Conservation (phyloP, 2,888 invertebrate genomes). For the Lithophane semibrunnea region DNA sequence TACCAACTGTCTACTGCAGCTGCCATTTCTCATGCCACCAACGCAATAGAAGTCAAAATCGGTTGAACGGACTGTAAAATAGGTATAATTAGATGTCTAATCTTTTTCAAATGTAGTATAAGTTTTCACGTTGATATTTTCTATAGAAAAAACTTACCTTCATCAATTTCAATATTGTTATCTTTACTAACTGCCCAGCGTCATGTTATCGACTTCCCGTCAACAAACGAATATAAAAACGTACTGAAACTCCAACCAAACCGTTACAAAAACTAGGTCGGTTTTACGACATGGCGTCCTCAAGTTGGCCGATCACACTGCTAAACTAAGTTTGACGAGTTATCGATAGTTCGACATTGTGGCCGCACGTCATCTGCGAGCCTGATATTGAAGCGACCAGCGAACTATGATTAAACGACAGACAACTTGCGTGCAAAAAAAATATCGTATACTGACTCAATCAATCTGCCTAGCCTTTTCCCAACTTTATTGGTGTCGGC, state of each 20-base stretch:
- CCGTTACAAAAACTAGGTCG: constrained; percentile 39
- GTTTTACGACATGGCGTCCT: constrained; percentile 42
- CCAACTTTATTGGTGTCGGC: too few relatives aligned
- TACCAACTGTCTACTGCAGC: too few relatives aligned
- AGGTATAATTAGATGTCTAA: too few relatives aligned
- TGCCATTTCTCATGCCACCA: too few relatives aligned
- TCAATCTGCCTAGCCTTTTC: too few relatives aligned
- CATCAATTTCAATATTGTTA: neutral
- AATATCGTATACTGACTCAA: too few relatives aligned
- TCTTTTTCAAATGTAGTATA: too few relatives aligned
- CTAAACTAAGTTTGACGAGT: constrained; percentile 41
- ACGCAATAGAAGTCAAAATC: too few relatives aligned
- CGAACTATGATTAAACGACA: constrained; percentile 9
- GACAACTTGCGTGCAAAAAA: too few relatives aligned
- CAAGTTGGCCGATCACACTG: constrained; percentile 34
- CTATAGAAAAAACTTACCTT: neutral
- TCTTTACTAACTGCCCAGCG: neutral
- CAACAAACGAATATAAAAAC: constrained; percentile 19
- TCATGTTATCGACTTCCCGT: neutral
- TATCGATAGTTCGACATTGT: constrained; percentile 52
- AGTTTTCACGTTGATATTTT: neutral
- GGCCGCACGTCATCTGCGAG: constrained; percentile 29
- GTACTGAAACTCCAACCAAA: constrained; percentile 3
- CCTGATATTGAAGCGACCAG: constrained; percentile 31
- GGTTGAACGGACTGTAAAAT: too few relatives aligned